A percentile compares a stretch with the other conserved stretches of the same genome.
These are phyloP conservation scores for Calliopsis andreniformis DNA, from an alignment of 1,140 invertebrate genomes.

Conservation along the genomic window DNA sequence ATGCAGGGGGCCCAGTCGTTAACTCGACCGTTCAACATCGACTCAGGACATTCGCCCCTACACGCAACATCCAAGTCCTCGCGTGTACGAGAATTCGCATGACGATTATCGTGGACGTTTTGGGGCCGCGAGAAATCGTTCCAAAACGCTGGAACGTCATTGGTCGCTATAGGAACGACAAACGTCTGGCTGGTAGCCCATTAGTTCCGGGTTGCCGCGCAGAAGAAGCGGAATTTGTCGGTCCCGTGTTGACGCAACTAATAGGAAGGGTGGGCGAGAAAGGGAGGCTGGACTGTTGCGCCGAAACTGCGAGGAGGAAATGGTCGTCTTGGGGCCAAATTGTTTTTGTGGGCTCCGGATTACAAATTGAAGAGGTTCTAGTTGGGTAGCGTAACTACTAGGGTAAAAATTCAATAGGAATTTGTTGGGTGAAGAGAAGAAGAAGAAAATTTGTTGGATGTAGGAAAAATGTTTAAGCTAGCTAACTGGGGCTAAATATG, in stretches of 20 bases:
- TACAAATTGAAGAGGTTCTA: no score
- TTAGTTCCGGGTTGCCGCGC: background rate
- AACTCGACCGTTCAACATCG: background rate
- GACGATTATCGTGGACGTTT: background rate
- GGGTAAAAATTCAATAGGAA: no score
- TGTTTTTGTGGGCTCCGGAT: no score
- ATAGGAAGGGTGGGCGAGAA: background rate
- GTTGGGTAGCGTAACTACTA: no score
- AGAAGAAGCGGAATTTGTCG: background rate
- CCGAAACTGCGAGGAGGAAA: no score
- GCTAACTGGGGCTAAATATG: no score
- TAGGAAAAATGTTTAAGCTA: no score
- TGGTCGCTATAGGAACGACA: background rate
- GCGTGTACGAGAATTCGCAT: constrained; percentile 32
- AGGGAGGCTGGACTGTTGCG: no score
- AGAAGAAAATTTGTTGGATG: no score
- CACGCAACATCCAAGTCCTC: constrained; percentile 14
- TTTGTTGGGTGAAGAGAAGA: no score
- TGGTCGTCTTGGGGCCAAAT: no score
- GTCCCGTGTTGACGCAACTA: background rate
- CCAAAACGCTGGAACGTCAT: background rate
- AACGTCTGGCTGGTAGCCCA: background rate
- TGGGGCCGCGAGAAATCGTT: background rate
- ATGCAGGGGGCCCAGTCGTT: constrained; percentile 17
- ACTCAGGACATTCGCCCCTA: background rate